Evolutionary conservation across 2,888 invertebrate species (phyloP).

Genomic region (Cactoblastis cactorum): DNA sequence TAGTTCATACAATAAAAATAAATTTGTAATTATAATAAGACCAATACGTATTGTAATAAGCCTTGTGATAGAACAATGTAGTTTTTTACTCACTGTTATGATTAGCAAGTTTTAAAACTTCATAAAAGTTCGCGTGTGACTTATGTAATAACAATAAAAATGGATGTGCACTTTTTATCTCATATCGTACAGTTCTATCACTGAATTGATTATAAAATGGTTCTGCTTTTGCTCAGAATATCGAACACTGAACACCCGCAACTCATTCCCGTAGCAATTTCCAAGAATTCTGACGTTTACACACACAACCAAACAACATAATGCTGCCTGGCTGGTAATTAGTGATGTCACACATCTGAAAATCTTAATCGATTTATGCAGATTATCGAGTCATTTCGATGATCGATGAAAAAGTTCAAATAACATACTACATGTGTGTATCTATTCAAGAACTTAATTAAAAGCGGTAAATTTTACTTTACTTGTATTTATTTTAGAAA

Average conservation of each 20-base stretch:
- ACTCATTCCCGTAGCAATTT: slow-evolving; percentile 46
- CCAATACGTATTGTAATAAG: background rate
- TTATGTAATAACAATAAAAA: too few species aligned
- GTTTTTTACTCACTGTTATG: background rate
- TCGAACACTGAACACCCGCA: slow-evolving; percentile 41
- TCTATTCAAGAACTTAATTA: too few species aligned
- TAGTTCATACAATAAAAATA: too few species aligned
- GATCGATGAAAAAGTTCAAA: background rate
- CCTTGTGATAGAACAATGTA: background rate
- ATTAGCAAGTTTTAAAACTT: too few species aligned
- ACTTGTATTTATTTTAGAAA: too few species aligned
- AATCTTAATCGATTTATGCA: background rate
- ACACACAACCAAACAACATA: slow-evolving; percentile 33
- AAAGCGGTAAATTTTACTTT: too few species aligned
- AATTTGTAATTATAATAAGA: background rate
- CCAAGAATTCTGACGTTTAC: slow-evolving; percentile 65
- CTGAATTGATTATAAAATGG: background rate
- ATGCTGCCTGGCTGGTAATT: slow-evolving; percentile 5
- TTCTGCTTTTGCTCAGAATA: slow-evolving; percentile 46
- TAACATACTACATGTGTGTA: too few species aligned
- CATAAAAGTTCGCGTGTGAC: too few species aligned
- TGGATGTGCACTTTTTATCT: too few species aligned
- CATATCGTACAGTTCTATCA: too few species aligned
- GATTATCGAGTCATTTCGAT: background rate
- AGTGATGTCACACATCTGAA: background rate